phyloP scores from a whole-genome alignment of 1,140 invertebrate species.

The Paramacrobiotus metropolitanus region DNA sequence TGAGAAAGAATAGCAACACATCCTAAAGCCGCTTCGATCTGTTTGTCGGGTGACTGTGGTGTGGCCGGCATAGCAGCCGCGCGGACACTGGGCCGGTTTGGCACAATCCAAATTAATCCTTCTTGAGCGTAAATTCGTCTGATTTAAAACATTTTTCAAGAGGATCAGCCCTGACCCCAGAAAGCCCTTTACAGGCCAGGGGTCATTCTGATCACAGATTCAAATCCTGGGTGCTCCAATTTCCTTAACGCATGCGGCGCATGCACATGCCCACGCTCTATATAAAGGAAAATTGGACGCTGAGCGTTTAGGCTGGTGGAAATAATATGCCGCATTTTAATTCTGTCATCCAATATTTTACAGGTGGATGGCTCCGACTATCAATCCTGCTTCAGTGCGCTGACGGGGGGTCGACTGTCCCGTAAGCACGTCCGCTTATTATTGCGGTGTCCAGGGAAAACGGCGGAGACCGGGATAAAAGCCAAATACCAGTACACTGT shows the following conservation, averaged over 20 bases:
- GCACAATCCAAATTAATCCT: neutral
- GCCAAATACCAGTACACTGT: slow-evolving; percentile 4
- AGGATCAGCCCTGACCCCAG: neutral
- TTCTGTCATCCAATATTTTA: neutral
- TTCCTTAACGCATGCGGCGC: neutral
- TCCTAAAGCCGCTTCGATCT: no score
- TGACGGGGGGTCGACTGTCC: neutral
- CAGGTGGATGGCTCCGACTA: neutral
- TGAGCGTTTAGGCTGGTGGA: no score
- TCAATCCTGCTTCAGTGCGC: neutral
- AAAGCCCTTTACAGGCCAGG: neutral
- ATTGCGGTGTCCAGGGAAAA: neutral
- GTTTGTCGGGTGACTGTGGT: no score
- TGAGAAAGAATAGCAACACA: no score
- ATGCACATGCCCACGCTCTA: no score
- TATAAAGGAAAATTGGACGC: no score
- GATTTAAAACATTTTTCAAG: neutral
- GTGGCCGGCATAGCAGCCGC: no score
- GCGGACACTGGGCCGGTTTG: neutral
- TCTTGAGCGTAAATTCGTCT: neutral
- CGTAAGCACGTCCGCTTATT: neutral
- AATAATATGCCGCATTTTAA: neutral
- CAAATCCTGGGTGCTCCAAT: neutral
- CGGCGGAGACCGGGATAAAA: neutral
- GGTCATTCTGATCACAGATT: neutral